phyloP scores from a whole-genome alignment of 2,888 invertebrate genomes.

The Dione vanillae region DNA sequence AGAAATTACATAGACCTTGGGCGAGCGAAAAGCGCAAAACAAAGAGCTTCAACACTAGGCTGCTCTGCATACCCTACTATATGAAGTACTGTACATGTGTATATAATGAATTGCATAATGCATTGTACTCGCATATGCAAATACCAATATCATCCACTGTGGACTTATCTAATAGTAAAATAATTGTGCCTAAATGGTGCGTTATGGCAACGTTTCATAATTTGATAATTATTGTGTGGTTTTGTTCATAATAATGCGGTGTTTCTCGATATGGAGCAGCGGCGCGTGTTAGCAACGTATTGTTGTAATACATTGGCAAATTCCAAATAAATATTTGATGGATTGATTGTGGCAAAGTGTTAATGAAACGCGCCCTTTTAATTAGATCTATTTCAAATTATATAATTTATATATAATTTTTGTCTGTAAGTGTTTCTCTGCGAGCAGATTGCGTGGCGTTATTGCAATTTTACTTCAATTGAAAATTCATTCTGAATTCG shows the following conservation, averaged over 20 bases:
- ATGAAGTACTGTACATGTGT: too few relatives aligned
- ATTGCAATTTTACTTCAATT: too few relatives aligned
- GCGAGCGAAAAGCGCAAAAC: too few relatives aligned
- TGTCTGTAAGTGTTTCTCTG: too few relatives aligned
- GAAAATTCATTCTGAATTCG: too few relatives aligned
- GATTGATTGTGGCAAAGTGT: background rate
- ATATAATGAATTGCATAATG: background rate
- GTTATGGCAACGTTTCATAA: slow-evolving; percentile 9
- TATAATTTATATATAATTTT: too few relatives aligned
- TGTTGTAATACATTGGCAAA: slow-evolving; percentile 12
- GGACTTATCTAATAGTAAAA: slow-evolving; percentile 7
- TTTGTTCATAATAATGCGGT: slow-evolving; percentile 29
- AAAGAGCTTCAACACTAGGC: too few relatives aligned
- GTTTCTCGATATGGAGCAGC: slow-evolving; percentile 15
- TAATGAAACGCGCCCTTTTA: slow-evolving; percentile 9
- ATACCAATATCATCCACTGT: slow-evolving; percentile 1
- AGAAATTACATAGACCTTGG: too few relatives aligned
- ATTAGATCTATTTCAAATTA: background rate
- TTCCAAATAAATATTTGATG: slow-evolving; percentile 23
- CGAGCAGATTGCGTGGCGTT: too few relatives aligned
- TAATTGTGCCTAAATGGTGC: background rate
- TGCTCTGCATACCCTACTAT: too few relatives aligned
- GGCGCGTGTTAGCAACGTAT: background rate
- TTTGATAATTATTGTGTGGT: slow-evolving; percentile 30
- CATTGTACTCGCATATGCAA: background rate